Conservation (phyloP, 2,113 vertebrate genomes). For the Shinisaurus crocodilurus region DNA sequence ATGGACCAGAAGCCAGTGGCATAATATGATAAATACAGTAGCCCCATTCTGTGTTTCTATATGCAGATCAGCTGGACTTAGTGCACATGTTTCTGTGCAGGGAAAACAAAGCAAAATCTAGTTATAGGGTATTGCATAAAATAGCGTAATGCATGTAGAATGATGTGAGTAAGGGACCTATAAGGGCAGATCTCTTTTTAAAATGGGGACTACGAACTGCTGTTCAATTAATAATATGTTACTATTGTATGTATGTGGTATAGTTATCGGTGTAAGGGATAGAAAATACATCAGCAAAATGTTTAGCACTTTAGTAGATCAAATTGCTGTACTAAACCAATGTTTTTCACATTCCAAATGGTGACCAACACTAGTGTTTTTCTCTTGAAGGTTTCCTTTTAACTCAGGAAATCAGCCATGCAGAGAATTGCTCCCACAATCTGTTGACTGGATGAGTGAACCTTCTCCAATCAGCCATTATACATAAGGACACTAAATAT, state of each 20-base stretch:
- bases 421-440: constrained; percentile 43
- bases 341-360: constrained; percentile 16
- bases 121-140: not conserved
- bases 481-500: constrained; percentile 55
- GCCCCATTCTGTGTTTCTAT: not conserved
- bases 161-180: not conserved
- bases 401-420: constrained; percentile 42
- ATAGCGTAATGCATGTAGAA: not conserved
- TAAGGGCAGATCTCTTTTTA: not conserved
- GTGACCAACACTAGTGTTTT: constrained; percentile 1
- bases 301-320: not conserved
- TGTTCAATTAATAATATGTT: not conserved
- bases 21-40: not conserved
- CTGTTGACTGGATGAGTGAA: constrained; percentile 6
- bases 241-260: not conserved
- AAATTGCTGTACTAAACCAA: constrained; percentile 3
- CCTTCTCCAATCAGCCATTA: not conserved
- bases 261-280: not conserved
- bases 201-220: not conserved
- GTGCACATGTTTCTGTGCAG: not conserved
- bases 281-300: constrained; percentile 1
- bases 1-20: not conserved
- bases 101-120: not conserved
- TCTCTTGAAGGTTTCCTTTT: constrained; percentile 27
- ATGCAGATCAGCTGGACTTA: not conserved